Base-by-base conservation (phyloP, 1,140 invertebrate species). In the Teleogryllus occipitalis region DNA sequence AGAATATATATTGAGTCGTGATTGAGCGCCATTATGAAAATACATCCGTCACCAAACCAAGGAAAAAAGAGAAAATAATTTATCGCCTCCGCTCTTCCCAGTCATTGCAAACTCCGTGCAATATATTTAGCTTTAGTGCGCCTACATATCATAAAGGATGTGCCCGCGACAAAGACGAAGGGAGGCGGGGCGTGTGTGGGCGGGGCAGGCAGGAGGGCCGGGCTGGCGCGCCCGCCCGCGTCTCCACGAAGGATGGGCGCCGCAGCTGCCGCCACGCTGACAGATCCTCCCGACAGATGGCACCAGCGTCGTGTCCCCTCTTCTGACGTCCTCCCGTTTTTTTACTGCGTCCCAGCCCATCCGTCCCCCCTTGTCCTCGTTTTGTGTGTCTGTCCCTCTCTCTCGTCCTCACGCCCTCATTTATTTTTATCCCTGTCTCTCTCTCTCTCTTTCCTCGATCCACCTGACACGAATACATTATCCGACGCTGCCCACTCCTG, bases 391-490 rank as follows among this genome's bases (percentile, higher is more conserved):
- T 79, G 72, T 79, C 47, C 73, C 10, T 21, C n/a, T 79, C 74
- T 79, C 65, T 74, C n/a, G 75, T 76, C 75, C 27, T 39, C 27
- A 39, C 27, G 18, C 54, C 54, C 54, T 65, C 54, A 48, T 80
- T 80, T 74, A 76, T 80, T 80, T 75, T 80, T 75, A 47, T 77
- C 47, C 54, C 54, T 18, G 54, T 39, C 18, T 65, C 7, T 65
- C 18, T 14, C 18, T 65, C 54, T 10, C 18, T 18, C 54, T 10
- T 65, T 18, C 18, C 54, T 18, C 54, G 54, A 65, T 10, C 48
- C 79, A 80, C 79, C 79, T 80, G 79, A 80, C 79, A 49, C 47
- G 79, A 80, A 80, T 80, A 80, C 79, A 80, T 80, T 80, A 77
- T 76, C 47, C 54, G 27, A 39, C 27, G 27, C 79, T 54, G 74